These are phyloP conservation scores for Megamerina dolium DNA, from an alignment of 2,888 invertebrate species.

Conservation along the genomic window DNA sequence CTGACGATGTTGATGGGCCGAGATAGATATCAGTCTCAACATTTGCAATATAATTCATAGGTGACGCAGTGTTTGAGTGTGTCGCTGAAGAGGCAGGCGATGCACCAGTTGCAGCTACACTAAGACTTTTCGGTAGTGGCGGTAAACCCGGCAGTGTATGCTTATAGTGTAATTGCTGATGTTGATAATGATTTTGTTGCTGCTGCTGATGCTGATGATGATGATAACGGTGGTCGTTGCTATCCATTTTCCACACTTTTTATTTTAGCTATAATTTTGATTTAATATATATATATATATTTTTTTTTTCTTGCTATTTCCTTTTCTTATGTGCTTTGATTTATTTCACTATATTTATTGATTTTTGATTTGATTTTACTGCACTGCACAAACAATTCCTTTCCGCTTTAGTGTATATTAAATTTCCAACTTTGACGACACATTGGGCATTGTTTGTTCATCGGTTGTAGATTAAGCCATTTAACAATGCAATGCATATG, in stretches of 20 bases:
- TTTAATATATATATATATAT: constrained; percentile 5
- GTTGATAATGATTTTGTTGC: too few relatives aligned
- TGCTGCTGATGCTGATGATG: too few relatives aligned
- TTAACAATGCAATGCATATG: constrained; percentile 99
- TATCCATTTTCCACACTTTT: constrained; percentile 34
- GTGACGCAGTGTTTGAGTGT: constrained; percentile 30
- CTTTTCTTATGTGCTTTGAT: constrained; percentile 14
- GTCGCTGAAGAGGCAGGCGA: constrained; percentile 14
- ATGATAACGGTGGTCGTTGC: too few relatives aligned
- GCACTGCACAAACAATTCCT: too few relatives aligned
- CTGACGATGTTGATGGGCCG: constrained; percentile 37
- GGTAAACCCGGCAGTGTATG: constrained; percentile 59
- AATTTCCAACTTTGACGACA: constrained; percentile 99
- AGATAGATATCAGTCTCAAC: constrained; percentile 31
- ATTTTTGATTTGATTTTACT: too few relatives aligned
- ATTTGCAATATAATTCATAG: constrained; percentile 22
- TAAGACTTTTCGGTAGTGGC: constrained; percentile 80
- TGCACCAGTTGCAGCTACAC: constrained; percentile 63
- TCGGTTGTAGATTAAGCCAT: constrained; percentile 92
- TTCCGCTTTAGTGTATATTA: constrained; percentile 61
- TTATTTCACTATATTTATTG: too few relatives aligned
- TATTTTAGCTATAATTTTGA: constrained; percentile 7
- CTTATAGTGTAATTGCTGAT: too few relatives aligned
- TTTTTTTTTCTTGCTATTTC: constrained; percentile 11
- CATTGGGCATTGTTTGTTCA: constrained; percentile 88